phyloP scores from a whole-genome alignment of 2,797 vertebrate species.

The Helicolenus hilgendorfi region DNA sequence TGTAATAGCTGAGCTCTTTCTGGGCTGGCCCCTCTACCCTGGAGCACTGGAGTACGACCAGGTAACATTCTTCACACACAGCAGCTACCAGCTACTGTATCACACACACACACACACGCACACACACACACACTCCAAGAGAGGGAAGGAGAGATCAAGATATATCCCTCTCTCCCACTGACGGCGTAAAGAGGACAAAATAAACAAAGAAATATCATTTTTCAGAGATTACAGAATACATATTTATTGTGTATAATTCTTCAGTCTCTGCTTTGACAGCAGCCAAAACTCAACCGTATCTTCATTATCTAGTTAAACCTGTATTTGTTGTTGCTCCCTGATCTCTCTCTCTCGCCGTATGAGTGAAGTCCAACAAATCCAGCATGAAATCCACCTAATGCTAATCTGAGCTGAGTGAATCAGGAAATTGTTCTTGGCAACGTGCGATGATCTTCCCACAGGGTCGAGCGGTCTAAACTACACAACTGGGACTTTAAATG shows the following conservation, averaged over 20 bases:
- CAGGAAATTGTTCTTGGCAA: conserved; percentile 72
- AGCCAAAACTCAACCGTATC: background rate
- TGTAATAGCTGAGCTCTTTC: conserved; percentile 98
- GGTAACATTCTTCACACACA: conserved; percentile 86
- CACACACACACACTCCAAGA: background rate
- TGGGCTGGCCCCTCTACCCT: conserved; percentile 99
- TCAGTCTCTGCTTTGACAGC: background rate
- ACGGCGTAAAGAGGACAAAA: background rate
- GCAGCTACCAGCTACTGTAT: no score
- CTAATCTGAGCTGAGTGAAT: conserved; percentile 62
- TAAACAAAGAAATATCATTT: background rate
- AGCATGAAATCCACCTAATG: conserved; percentile 52
- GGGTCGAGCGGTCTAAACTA: conserved; percentile 43
- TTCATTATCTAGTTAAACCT: conserved; percentile 24
- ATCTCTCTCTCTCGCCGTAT: background rate
- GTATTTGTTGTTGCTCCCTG: conserved; percentile 48
- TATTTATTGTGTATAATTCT: background rate
- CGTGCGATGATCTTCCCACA: conserved; percentile 67
- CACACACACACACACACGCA: background rate
- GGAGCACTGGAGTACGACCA: conserved; percentile 99
- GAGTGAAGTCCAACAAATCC: conserved; percentile 47
- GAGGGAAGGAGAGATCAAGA: background rate
- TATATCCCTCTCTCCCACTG: rapidly evolving
- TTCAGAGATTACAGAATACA: background rate
- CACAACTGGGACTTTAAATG: conserved; percentile 52